Evolutionary conservation across 2,797 vertebrate genomes (phyloP).

Genomic region (Sebastes paucispinis): DNA sequence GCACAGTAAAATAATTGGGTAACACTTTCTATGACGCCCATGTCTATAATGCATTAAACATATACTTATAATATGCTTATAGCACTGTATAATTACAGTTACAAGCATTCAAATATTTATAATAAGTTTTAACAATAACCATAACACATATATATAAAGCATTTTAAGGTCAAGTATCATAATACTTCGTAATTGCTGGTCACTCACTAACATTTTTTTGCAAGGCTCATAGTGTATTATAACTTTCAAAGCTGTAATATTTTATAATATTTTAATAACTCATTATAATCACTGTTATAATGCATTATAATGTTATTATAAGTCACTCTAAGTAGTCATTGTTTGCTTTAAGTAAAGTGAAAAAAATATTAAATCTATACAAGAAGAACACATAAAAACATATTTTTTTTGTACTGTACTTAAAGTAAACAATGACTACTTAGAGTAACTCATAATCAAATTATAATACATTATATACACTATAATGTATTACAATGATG

Average conservation of each 20-base stretch:
- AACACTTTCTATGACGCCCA: background rate
- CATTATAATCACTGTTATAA: background rate
- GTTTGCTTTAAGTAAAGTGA: background rate
- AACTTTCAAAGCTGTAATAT: background rate
- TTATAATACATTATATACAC: background rate
- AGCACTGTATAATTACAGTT: background rate
- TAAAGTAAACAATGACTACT: background rate
- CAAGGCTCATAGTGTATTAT: background rate
- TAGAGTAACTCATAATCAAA: background rate
- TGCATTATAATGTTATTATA: background rate
- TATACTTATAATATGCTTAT: background rate
- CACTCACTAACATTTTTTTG: background rate
- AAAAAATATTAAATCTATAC: too few relatives aligned
- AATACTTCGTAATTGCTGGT: too few relatives aligned
- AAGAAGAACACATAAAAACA: too few relatives aligned
- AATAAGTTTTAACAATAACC: background rate
- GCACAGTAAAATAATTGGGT: background rate
- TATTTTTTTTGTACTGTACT: background rate
- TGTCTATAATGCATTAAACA: background rate
- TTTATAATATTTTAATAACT: background rate
- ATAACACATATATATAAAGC: background rate
- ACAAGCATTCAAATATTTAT: background rate
- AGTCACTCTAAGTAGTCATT: background rate
- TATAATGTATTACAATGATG: too few relatives aligned
- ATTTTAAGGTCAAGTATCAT: background rate